phyloP scores from a whole-genome alignment of 2,888 invertebrate species.

The Drosophila flavopinicola region DNA sequence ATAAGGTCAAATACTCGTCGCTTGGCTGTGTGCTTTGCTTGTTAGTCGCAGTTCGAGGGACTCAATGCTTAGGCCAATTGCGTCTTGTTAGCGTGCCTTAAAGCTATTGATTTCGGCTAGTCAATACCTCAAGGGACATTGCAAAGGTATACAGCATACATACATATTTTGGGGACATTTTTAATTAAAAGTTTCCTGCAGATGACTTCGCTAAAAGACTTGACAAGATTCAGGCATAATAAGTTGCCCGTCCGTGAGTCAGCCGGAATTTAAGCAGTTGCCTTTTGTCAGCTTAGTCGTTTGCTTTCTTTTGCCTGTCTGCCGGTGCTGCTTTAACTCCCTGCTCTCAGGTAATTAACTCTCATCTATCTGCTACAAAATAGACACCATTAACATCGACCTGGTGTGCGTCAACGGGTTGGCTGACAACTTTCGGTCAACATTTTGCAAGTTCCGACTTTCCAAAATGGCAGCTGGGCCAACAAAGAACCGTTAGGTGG shows the following conservation, averaged over 20 bases:
- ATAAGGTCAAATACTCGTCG: constrained; percentile 33
- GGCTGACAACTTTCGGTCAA: constrained; percentile 17
- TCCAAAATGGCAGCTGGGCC: constrained; percentile 10
- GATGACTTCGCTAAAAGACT: constrained; percentile 36
- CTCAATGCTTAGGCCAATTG: constrained; percentile 5
- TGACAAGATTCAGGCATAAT: constrained; percentile 21
- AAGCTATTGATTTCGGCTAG: constrained; percentile 45
- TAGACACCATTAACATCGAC: constrained; percentile 25
- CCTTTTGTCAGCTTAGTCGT: constrained; percentile 11
- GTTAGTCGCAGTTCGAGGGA: constrained; percentile 14
- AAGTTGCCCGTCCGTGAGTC: constrained; percentile 34
- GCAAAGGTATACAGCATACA: constrained; percentile 1
- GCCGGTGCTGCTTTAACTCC: not conserved
- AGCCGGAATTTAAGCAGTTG: constrained; percentile 29
- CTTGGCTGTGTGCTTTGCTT: constrained; percentile 19
- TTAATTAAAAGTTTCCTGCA: constrained; percentile 59
- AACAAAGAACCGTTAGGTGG: constrained; percentile 15
- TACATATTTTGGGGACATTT: constrained; percentile 28
- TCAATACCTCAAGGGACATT: constrained; percentile 20
- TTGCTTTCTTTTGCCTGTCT: constrained; percentile 4
- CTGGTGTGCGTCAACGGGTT: constrained; percentile 14
- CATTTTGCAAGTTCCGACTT: not conserved
- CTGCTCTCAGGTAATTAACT: constrained; percentile 39
- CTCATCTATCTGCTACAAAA: constrained; percentile 17
- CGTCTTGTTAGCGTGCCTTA: constrained; percentile 31